Evolutionary conservation across 2,797 vertebrate species (phyloP).

Genomic region (Toxotes lorentzi): DNA sequence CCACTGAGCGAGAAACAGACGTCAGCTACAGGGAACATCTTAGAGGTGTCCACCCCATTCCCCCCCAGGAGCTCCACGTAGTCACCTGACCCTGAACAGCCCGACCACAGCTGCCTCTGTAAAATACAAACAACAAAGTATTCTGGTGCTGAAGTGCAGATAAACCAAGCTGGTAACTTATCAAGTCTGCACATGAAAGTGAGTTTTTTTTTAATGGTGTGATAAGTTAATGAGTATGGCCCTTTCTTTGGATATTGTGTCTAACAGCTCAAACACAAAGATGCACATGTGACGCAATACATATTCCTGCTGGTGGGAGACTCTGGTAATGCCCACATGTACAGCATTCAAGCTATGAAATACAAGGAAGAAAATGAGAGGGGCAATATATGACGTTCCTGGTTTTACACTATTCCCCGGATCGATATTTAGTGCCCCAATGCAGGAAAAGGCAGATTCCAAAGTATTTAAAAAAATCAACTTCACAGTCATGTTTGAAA

Average conservation of each 20-base stretch:
- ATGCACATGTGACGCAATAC: not conserved
- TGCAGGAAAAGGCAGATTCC: too few relatives aligned
- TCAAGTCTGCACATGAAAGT: not conserved
- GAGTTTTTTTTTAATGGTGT: not conserved
- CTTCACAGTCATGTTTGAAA: not conserved
- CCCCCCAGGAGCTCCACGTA: conserved; percentile 95
- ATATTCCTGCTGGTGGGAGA: not conserved
- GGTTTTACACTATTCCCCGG: not conserved
- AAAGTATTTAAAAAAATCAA: too few relatives aligned
- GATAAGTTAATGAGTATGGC: not conserved
- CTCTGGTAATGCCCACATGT: not conserved
- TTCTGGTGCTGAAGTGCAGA: not conserved
- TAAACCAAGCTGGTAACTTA: not conserved
- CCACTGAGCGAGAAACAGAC: conserved; percentile 93
- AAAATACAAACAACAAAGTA: conserved; percentile 9
- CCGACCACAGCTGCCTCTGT: conserved; percentile 86
- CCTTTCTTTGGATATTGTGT: not conserved
- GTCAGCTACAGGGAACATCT: conserved; percentile 94
- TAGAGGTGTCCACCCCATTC: conserved; percentile 92
- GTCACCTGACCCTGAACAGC: conserved; percentile 90
- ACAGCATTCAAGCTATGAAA: not conserved
- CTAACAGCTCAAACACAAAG: not conserved
- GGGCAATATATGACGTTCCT: not conserved
- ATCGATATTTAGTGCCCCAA: not conserved
- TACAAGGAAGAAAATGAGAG: accelerated